These are phyloP conservation scores for Leucania comma DNA, from an alignment of 2,888 invertebrate genomes.

Conservation along the genomic window DNA sequence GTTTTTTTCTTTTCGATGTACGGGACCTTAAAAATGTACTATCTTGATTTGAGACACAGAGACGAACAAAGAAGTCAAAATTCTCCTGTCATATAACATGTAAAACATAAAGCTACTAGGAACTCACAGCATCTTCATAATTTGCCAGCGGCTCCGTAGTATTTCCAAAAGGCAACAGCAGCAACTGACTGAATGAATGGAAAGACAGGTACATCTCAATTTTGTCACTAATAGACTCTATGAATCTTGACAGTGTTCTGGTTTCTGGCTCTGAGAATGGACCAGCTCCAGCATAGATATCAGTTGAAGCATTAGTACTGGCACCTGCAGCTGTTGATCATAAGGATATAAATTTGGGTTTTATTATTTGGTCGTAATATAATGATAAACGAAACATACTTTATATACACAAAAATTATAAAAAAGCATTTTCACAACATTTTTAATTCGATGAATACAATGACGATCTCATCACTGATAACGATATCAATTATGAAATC, in stretches of 20 bases:
- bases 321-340: slow-evolving; percentile 78
- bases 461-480: too few relatives aligned
- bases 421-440: too few relatives aligned
- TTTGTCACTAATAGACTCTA: slow-evolving; percentile 68
- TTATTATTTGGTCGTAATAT: not conserved
- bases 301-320: slow-evolving; percentile 80
- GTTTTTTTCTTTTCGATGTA: too few relatives aligned
- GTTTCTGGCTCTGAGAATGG: slow-evolving; percentile 91
- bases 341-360: not conserved
- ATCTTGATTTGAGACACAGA: too few relatives aligned
- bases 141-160: slow-evolving; percentile 73
- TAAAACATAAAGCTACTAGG: not conserved
- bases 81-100: not conserved
- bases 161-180: slow-evolving; percentile 91
- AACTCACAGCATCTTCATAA: slow-evolving; percentile 76
- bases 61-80: too few relatives aligned
- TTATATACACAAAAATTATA: too few relatives aligned
- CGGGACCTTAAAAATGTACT: too few relatives aligned
- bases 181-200: slow-evolving; percentile 93
- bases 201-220: slow-evolving; percentile 88
- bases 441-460: too few relatives aligned
- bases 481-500: too few relatives aligned
- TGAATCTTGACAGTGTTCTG: slow-evolving; percentile 72
- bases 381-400: too few relatives aligned
- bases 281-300: slow-evolving; percentile 87